Percentiles rank a stretch among this genome's conserved stretches.
Evolutionary conservation across 2,888 invertebrate genomes (phyloP).

Genomic region (Neocrepidodera transversa): DNA sequence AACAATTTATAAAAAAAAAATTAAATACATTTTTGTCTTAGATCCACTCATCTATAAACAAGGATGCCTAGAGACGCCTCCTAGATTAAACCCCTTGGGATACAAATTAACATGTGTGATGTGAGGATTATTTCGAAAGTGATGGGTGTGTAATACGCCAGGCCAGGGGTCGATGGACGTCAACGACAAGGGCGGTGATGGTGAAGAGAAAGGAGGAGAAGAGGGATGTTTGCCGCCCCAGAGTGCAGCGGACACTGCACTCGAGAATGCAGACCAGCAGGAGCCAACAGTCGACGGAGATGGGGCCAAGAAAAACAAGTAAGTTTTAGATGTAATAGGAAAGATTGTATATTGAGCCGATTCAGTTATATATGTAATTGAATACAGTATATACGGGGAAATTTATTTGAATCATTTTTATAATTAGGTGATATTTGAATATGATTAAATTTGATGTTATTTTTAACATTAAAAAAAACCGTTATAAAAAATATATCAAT

Average conservation of each 20-base stretch:
- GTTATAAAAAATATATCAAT: too few relatives aligned
- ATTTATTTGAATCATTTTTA: too few relatives aligned
- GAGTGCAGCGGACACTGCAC: slow-evolving; percentile 23
- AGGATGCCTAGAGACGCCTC: background rate
- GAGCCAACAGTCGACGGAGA: slow-evolving; percentile 19
- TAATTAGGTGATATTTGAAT: too few relatives aligned
- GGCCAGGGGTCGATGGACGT: slow-evolving; percentile 27
- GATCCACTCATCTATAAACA: too few relatives aligned
- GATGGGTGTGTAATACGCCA: slow-evolving; percentile 23
- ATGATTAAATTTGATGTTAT: too few relatives aligned
- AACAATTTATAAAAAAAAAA: too few relatives aligned
- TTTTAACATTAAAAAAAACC: too few relatives aligned
- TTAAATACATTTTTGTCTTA: too few relatives aligned
- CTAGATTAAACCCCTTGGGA: background rate
- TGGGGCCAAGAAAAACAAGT: slow-evolving; percentile 22
- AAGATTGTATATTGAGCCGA: background rate
- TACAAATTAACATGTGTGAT: slow-evolving; percentile 13
- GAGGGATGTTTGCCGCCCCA: slow-evolving; percentile 4
- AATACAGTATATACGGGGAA: too few relatives aligned
- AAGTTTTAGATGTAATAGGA: slow-evolving; percentile 9
- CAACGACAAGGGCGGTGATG: slow-evolving; percentile 10
- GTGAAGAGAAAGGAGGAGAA: background rate
- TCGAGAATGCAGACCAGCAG: slow-evolving; percentile 24
- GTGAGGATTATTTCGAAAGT: slow-evolving; percentile 9
- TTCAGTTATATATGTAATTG: too few relatives aligned